phyloP scores from a whole-genome alignment of 1,140 invertebrate genomes.

The Heliconius hewitsoni region DNA sequence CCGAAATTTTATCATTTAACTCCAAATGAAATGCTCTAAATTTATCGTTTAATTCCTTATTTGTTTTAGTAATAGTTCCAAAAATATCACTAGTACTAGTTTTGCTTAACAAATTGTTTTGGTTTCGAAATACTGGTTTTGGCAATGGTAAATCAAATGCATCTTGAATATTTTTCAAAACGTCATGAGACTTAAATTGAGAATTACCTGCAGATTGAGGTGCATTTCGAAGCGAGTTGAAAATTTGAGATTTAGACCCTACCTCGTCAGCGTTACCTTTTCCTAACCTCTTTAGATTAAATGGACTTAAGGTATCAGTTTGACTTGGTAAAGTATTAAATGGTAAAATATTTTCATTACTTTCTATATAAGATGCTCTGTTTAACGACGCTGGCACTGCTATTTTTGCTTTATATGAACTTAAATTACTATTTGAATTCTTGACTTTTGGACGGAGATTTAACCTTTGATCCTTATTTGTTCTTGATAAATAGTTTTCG shows the following conservation, averaged over 20 bases:
- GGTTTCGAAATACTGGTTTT: constrained; percentile 40
- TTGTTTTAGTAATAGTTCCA: constrained; percentile 43
- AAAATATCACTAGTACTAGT: constrained; percentile 44
- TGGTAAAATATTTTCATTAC: not conserved
- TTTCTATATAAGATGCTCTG: not conserved
- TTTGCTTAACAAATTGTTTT: constrained; percentile 37
- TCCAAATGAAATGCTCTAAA: constrained; percentile 54
- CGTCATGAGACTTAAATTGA: constrained; percentile 12
- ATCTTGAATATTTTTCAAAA: constrained; percentile 37
- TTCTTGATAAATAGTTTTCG: not conserved
- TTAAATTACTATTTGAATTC: constrained; percentile 14
- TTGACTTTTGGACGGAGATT: not conserved
- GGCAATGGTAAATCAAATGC: constrained; percentile 19
- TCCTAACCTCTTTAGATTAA: not conserved
- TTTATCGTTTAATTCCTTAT: constrained; percentile 56
- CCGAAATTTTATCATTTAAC: constrained; percentile 53
- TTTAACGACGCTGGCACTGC: constrained; percentile 13
- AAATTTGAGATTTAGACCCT: not conserved
- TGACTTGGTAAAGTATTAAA: not conserved
- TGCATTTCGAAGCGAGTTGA: not conserved
- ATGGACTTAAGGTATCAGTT: not conserved
- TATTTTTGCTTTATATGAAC: constrained; percentile 48
- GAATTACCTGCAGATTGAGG: not conserved
- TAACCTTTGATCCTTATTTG: not conserved
- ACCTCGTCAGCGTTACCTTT: not conserved